phyloP scores from a whole-genome alignment of 2,113 vertebrate species.

The Odontophorus gujanensis region DNA sequence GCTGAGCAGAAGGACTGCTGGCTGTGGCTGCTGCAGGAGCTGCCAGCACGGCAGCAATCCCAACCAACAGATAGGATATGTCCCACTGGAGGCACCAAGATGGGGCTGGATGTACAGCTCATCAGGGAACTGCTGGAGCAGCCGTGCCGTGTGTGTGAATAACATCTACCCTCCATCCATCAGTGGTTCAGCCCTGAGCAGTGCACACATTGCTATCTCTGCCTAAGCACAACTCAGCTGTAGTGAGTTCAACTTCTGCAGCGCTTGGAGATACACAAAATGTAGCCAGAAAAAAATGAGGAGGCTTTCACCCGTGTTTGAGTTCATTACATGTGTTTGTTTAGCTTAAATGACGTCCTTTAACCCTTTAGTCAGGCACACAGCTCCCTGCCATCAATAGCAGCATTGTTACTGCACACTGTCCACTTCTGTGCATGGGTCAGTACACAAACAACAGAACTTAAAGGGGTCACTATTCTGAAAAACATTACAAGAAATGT shows the following conservation, averaged over 20 bases:
- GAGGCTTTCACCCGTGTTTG: background rate
- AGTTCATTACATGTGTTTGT: background rate
- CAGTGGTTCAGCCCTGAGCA: background rate
- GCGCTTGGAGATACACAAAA: accelerated
- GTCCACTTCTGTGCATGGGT: background rate
- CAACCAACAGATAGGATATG: accelerated
- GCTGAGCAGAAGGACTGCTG: accelerated
- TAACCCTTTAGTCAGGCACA: background rate
- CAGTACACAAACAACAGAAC: background rate
- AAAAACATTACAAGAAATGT: constrained; percentile 4
- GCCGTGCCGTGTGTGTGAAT: background rate
- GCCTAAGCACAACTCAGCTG: background rate
- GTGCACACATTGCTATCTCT: background rate
- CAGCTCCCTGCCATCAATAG: background rate
- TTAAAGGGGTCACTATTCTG: background rate
- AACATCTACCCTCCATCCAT: background rate
- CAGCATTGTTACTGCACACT: accelerated
- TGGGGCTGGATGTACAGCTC: background rate
- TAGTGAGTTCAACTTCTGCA: background rate
- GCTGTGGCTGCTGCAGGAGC: accelerated
- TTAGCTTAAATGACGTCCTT: background rate
- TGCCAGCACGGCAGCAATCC: background rate
- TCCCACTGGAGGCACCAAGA: background rate
- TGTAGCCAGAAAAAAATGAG: background rate
- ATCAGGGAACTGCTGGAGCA: background rate